phyloP scores from a whole-genome alignment of 2,797 vertebrate species.

The Artibeus lituratus region DNA sequence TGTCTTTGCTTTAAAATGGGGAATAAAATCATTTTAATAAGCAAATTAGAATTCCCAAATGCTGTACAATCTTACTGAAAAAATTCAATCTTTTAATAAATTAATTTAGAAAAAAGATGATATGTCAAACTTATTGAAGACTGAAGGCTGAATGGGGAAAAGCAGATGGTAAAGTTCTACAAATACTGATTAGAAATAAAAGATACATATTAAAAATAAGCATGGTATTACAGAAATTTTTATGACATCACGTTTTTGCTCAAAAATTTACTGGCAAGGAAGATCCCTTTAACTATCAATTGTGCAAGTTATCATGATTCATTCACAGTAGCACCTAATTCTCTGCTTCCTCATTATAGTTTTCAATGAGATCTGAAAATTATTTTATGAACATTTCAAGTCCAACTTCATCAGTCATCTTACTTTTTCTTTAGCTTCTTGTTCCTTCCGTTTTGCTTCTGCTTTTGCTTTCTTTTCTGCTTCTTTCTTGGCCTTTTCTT shows the following conservation, averaged over 20 bases:
- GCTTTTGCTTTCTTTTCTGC: conserved; percentile 97
- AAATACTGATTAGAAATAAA: conserved; percentile 41
- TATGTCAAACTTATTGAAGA: neutral
- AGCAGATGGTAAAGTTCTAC: neutral
- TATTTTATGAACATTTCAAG: neutral
- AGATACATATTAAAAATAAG: neutral
- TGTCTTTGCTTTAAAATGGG: conserved; percentile 88
- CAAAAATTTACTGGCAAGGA: neutral
- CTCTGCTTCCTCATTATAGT: neutral
- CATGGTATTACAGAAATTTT: neutral
- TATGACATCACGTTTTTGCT: neutral
- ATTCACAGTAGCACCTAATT: neutral
- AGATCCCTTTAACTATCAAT: neutral
- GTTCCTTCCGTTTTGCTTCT: conserved; percentile 95
- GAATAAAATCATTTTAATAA: conserved; percentile 42
- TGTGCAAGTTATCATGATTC: neutral
- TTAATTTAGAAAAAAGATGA: conserved; percentile 24
- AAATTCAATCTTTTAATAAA: conserved; percentile 30
- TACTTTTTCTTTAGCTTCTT: conserved; percentile 95
- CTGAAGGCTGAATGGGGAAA: neutral
- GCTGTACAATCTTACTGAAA: neutral
- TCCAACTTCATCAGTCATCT: conserved; percentile 56
- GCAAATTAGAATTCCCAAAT: conserved; percentile 35
- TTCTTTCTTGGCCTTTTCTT: conserved; percentile 97
- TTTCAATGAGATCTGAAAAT: neutral